These are phyloP conservation scores for Serranochromis macrocephalus DNA, from an alignment of 2,113 vertebrate species.

Conservation along the genomic window DNA sequence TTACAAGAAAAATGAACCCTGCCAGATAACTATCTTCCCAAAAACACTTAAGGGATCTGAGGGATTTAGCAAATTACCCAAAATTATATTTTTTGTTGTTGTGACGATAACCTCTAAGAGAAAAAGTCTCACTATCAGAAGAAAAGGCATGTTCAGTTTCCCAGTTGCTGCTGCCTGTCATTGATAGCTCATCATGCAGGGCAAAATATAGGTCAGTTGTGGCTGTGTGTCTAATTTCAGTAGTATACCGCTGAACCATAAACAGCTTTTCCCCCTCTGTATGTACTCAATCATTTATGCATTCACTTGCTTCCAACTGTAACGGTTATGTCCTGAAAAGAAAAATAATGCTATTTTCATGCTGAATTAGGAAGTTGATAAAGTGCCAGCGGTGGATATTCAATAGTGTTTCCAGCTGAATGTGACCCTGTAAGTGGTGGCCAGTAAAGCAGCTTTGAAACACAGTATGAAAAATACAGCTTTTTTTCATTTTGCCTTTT, in stretches of 20 bases:
- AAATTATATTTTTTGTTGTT: background rate
- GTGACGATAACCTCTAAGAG: background rate
- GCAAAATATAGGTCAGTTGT: background rate
- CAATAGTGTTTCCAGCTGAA: background rate
- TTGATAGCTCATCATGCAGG: background rate
- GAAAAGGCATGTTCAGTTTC: background rate
- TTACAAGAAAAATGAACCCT: background rate
- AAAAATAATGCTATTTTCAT: slow-evolving; percentile 8
- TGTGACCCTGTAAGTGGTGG: background rate
- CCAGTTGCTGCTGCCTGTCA: background rate
- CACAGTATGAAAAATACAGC: background rate
- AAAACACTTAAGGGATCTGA: background rate
- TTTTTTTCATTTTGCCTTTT: background rate
- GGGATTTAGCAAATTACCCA: background rate
- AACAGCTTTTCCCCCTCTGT: background rate
- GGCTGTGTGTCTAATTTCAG: background rate
- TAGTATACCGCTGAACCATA: background rate
- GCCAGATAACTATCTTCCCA: background rate
- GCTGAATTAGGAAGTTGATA: background rate
- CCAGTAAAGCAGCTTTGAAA: background rate
- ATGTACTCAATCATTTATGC: background rate
- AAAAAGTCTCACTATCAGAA: background rate
- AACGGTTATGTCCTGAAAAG: background rate
- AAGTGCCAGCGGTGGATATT: background rate
- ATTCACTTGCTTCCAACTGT: background rate